Evolutionary conservation across 2,888 invertebrate genomes (phyloP).

Genomic region (Ochropacha duplaris): DNA sequence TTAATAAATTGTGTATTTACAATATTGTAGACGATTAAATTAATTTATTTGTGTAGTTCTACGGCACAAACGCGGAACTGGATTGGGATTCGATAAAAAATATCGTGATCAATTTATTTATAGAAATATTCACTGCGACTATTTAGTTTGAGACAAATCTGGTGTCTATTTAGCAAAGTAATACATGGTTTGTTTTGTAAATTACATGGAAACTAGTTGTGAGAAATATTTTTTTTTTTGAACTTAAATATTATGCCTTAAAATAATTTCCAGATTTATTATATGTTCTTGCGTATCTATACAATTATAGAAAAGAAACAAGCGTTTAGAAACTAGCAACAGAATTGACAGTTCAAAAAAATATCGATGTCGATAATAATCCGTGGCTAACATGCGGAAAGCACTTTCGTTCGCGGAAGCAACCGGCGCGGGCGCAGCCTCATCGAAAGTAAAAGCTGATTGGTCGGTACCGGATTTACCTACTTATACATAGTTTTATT

Average conservation of each 20-base stretch:
- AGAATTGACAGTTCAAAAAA: background rate
- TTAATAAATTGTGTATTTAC: background rate
- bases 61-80: constrained; percentile 48
- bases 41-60: constrained; percentile 20
- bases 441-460: constrained; percentile 78
- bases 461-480: constrained; percentile 49
- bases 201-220: background rate
- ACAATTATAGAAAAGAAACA: background rate
- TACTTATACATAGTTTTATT: constrained; percentile 8
- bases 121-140: constrained; percentile 8
- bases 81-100: constrained; percentile 44
- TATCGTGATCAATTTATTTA: constrained; percentile 56
- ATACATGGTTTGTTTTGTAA: background rate
- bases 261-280: no score
- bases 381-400: constrained; percentile 26
- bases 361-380: constrained; percentile 19
- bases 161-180: background rate
- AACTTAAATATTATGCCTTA: no score
- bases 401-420: constrained; percentile 77
- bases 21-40: constrained; percentile 5
- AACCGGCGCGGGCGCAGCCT: constrained; percentile 41
- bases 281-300: no score
- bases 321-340: background rate
- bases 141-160: background rate
- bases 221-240: background rate